Evolutionary conservation across 1,140 invertebrate species (phyloP).

Genomic region (Sminthurinus signatus): DNA sequence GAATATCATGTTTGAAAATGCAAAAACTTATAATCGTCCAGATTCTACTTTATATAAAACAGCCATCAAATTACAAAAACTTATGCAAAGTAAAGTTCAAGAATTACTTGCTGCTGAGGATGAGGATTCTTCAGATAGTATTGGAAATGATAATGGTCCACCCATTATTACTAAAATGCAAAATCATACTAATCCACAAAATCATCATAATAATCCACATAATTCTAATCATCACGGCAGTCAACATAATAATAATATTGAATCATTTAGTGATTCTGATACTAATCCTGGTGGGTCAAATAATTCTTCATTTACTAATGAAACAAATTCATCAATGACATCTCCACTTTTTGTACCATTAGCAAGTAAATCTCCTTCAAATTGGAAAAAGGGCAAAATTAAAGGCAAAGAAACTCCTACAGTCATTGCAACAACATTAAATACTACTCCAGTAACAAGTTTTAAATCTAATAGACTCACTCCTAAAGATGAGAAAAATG

Average conservation of each 20-base stretch:
- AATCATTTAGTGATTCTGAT: conserved; percentile 13
- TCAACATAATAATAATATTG: not conserved
- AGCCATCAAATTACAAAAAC: conserved; percentile 69
- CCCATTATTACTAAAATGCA: too few relatives aligned
- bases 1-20: conserved; percentile 98
- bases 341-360: not conserved
- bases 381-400: not conserved
- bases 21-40: conserved; percentile 86
- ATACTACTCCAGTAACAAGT: not conserved
- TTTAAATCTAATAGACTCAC: not conserved
- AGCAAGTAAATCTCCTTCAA: not conserved
- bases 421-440: not conserved
- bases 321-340: not conserved
- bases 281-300: conserved; percentile 12
- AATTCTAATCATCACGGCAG: not conserved
- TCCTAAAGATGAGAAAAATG: conserved; percentile 9
- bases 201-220: too few relatives aligned
- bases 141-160: not conserved
- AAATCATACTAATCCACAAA: too few relatives aligned
- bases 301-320: conserved; percentile 7
- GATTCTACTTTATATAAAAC: conserved; percentile 81
- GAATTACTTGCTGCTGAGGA: conserved; percentile 72
- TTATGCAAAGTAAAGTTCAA: conserved; percentile 77
- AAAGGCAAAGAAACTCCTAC: not conserved
- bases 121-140: too few relatives aligned